Conservation (phyloP, 2,797 vertebrate species). For the Girardinus metallicus region DNA sequence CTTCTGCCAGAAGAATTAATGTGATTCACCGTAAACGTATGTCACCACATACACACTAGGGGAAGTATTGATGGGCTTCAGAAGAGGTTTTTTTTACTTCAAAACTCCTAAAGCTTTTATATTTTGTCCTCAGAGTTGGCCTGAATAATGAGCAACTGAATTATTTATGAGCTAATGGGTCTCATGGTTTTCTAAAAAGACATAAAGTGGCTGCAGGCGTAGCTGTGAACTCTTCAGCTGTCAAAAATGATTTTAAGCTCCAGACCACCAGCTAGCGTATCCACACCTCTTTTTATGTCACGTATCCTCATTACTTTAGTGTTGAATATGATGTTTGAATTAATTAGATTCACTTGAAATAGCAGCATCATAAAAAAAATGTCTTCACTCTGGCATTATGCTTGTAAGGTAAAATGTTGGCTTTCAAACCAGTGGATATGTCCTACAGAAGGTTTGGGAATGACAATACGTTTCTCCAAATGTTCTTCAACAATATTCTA, state of each 20-base stretch:
- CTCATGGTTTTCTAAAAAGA: constrained; percentile 2
- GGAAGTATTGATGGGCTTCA: not conserved
- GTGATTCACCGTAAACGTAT: constrained; percentile 23
- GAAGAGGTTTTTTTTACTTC: not conserved
- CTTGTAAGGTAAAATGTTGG: too few species aligned
- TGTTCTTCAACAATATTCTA: not conserved
- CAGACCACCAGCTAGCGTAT: not conserved
- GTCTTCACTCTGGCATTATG: not conserved
- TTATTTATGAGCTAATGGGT: constrained; percentile 27
- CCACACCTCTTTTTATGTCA: not conserved
- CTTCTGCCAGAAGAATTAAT: constrained; percentile 11
- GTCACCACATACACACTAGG: constrained; percentile 13
- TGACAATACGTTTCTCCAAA: not conserved
- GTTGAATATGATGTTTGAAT: not conserved
- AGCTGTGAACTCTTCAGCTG: constrained; percentile 2
- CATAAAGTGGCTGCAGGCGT: not conserved
- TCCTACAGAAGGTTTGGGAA: not conserved
- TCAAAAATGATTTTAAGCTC: constrained; percentile 1
- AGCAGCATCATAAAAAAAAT: not conserved
- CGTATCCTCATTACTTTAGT: not conserved
- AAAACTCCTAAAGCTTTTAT: constrained; percentile 6
- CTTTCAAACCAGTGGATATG: not conserved
- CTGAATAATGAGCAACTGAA: constrained; percentile 27
- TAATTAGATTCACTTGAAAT: not conserved
- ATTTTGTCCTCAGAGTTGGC: constrained; percentile 16